phyloP scores from a whole-genome alignment of 1,140 invertebrate genomes.

The Apolygus lucorum region DNA sequence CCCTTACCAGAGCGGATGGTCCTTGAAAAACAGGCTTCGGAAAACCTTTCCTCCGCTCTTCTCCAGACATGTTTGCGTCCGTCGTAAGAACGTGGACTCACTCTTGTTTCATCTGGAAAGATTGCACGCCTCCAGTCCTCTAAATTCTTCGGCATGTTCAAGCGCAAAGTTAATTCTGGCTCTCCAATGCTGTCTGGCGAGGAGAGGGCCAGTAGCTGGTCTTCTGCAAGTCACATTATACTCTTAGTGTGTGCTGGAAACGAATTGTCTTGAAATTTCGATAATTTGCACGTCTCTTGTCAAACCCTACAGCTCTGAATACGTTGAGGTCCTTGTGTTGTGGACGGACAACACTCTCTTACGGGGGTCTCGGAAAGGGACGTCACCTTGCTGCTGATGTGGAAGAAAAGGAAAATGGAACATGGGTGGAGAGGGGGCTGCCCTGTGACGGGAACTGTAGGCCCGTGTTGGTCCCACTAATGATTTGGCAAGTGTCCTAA shows the following conservation, averaged over 20 bases:
- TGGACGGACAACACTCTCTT: too few relatives aligned
- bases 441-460: too few relatives aligned
- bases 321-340: background rate
- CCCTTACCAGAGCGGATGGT: too few relatives aligned
- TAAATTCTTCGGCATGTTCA: conserved; percentile 1
- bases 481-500: too few relatives aligned
- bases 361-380: too few relatives aligned
- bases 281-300: background rate
- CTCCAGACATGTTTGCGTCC: background rate
- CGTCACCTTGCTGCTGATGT: too few relatives aligned
- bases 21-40: conserved; percentile 18
- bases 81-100: background rate
- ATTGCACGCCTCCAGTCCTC: background rate
- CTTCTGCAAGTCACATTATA: background rate
- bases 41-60: background rate
- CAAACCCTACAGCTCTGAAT: background rate
- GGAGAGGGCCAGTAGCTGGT: background rate
- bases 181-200: too few relatives aligned
- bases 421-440: too few relatives aligned
- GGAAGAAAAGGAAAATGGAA: too few relatives aligned
- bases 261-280: background rate
- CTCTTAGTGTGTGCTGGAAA: background rate
- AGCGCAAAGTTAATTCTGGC: background rate
- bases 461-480: too few relatives aligned
- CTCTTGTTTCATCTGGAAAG: conserved; percentile 20